These are phyloP conservation scores for Hemicrepidius hirtus DNA, from an alignment of 2,888 invertebrate species.

Conservation along the genomic window DNA sequence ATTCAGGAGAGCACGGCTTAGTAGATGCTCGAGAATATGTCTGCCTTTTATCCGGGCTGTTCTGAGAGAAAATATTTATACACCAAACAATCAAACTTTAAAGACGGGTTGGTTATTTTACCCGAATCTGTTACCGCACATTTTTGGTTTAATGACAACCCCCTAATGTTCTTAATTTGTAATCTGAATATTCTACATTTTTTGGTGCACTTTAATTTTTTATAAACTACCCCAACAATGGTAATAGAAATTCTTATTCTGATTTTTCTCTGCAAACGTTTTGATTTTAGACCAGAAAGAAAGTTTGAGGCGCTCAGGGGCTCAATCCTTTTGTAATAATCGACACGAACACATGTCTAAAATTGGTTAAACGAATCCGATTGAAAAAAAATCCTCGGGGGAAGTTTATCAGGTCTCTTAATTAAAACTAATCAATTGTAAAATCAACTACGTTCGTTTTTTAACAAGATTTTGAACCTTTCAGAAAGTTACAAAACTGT, in stretches of 20 bases:
- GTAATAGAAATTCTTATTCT: too few species aligned
- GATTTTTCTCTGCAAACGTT: too few species aligned
- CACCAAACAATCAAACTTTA: constrained; percentile 48
- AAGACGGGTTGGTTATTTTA: constrained; percentile 33
- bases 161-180: not conserved
- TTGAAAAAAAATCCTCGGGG: constrained; percentile 7
- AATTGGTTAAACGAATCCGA: constrained; percentile 13
- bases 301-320: too few species aligned
- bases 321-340: too few species aligned
- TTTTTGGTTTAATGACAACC: not conserved
- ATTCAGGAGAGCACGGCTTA: constrained; percentile 60
- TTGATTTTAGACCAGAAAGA: too few species aligned
- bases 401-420: constrained; percentile 45
- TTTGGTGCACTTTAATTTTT: too few species aligned
- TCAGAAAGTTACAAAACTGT: constrained; percentile 59
- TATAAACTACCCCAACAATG: too few species aligned
- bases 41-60: constrained; percentile 51
- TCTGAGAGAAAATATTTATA: constrained; percentile 50
- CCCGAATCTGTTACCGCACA: constrained; percentile 2
- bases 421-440: constrained; percentile 58
- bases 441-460: constrained; percentile 59
- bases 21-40: constrained; percentile 52
- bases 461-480: constrained; percentile 58
- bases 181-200: too few species aligned
- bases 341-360: not conserved